A percentile compares a stretch with the other conserved stretches of the same genome.
Conservation (phyloP, 35 echinoderm and acorn worm genomes). For the Lytechinus variegatus region DNA sequence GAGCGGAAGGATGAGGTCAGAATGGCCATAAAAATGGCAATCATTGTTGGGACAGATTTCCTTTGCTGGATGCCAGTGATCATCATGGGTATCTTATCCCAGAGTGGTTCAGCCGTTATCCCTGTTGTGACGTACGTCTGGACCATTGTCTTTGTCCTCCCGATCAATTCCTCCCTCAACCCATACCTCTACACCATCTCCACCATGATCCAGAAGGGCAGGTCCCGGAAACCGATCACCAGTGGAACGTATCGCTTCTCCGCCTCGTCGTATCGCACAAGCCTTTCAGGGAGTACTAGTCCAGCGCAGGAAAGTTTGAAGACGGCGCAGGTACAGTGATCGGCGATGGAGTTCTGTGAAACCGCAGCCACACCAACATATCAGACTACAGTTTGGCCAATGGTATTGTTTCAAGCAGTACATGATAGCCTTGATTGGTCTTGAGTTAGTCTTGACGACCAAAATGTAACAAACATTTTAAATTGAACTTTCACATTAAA, state of each 20-base stretch:
- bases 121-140: conserved; percentile 73
- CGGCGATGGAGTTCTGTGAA: too few relatives aligned
- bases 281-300: neutral
- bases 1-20: conserved; percentile 61
- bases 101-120: conserved; percentile 56
- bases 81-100: conserved; percentile 75
- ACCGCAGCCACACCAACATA: too few relatives aligned
- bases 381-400: too few relatives aligned
- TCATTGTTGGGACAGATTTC: conserved; percentile 85
- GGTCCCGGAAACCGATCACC: neutral
- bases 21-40: conserved; percentile 84
- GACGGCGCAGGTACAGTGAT: neutral
- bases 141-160: conserved; percentile 84
- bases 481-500: too few relatives aligned
- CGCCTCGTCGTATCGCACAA: neutral
- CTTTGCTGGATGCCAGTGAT: conserved; percentile 86
- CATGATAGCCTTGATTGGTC: too few relatives aligned
- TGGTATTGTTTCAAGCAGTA: too few relatives aligned
- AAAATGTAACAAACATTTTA: too few relatives aligned
- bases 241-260: neutral
- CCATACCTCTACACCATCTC: conserved; percentile 86
- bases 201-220: conserved; percentile 14
- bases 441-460: too few relatives aligned
- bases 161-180: conserved; percentile 88
- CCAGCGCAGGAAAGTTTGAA: neutral